Conservation (phyloP, 1,140 invertebrate genomes). For the Heliothis subflexa region DNA sequence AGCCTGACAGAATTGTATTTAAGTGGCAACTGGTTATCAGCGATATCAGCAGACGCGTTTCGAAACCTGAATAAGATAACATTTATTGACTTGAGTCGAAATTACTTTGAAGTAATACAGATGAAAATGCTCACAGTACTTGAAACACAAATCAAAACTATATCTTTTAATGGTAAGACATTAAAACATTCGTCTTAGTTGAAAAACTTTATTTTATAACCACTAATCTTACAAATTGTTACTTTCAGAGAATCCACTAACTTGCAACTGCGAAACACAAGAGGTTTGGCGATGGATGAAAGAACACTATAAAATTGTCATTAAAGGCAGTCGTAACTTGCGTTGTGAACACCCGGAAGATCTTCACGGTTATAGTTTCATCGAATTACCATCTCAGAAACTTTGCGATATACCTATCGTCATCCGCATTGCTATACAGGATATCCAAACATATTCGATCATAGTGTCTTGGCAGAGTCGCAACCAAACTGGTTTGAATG, state of each 20-base stretch:
- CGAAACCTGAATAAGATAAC: constrained; percentile 92
- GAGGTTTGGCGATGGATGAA: constrained; percentile 95
- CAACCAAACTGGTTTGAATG: constrained; percentile 94
- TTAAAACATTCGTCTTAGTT: constrained; percentile 25
- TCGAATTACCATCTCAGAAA: constrained; percentile 91
- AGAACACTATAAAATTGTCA: constrained; percentile 92
- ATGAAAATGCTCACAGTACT: constrained; percentile 91
- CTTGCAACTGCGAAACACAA: constrained; percentile 94
- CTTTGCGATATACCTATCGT: constrained; percentile 94
- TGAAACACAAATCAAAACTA: constrained; percentile 92
- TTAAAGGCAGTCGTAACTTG: constrained; percentile 87
- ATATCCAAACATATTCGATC: constrained; percentile 95
- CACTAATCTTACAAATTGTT: constrained; percentile 10
- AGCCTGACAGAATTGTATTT: constrained; percentile 92
- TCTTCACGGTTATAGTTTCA: constrained; percentile 90
- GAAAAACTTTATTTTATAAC: not conserved
- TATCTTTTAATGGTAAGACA: constrained; percentile 91
- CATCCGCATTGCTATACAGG: constrained; percentile 93
- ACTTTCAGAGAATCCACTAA: constrained; percentile 92
- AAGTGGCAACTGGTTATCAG: constrained; percentile 93
- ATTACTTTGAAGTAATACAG: constrained; percentile 93
- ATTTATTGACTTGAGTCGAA: constrained; percentile 93
- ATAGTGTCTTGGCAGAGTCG: constrained; percentile 95
- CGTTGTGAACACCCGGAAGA: constrained; percentile 93
- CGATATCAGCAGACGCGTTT: constrained; percentile 92